Evolutionary conservation across 2,113 vertebrate genomes (phyloP), one percentile per base, ranked within the genome.

Genomic region (Ptychochromis oligacanthus): DNA sequence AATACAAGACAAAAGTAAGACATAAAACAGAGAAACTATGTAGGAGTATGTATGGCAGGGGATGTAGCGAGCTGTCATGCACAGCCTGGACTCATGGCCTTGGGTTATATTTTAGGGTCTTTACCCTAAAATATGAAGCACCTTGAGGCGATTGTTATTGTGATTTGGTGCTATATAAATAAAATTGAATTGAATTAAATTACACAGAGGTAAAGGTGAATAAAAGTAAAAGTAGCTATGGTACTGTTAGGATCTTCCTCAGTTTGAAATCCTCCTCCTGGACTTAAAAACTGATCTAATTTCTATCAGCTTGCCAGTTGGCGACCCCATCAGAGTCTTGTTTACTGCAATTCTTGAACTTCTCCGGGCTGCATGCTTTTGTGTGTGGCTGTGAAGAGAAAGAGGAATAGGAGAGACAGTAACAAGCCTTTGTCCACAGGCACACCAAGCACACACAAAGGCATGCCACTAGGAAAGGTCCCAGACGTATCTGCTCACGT

Each of bases 41-140:
- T 11, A 3, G 24, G 52, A 43, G 2, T 2, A 58, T 18, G 17
- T 17, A 18, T 3, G 2, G 6, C 1, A 97, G 94, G 92, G 92
- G 94, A 95, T 94, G 95, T 93, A 94, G 92, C 75, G 84, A 93
- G 91, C 93, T 94, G 94, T 95, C 93, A 92, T 88, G 93, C 94
- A 95, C 94, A 95, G 94, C 92, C 96, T 93, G 94, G 91, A 87
- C 81, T 75, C 94, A 95, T 96, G 91, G 92, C 94, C 91, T 95
- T 94, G 94, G 93, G 93, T 91, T 94, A n/a, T n/a, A n/a, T n/a
- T n/a, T n/a, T n/a, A n/a, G n/a, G n/a, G n/a, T n/a, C n/a, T n/a
- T n/a, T n/a, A n/a, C n/a, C n/a, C n/a, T n/a, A n/a, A n/a, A n/a
- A n/a, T n/a, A n/a, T n/a, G n/a, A n/a, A n/a, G n/a, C n/a, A n/a